These are phyloP conservation scores for Pristionchus fissidentatus DNA, from an alignment of 2,888 invertebrate genomes.

Conservation along the genomic window DNA sequence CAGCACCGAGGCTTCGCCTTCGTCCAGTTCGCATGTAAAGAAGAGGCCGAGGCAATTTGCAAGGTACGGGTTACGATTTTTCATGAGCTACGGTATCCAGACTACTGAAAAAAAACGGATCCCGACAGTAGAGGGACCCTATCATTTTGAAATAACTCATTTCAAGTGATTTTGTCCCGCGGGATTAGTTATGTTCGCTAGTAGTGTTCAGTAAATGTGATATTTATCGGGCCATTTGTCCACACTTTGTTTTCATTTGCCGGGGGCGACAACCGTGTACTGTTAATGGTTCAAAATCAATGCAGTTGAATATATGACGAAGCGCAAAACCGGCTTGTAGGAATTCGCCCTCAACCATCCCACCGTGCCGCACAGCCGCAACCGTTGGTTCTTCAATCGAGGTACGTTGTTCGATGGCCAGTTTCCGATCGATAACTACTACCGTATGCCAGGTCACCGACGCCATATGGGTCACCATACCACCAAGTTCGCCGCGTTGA, in stretches of 20 bases:
- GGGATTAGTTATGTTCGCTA: not conserved
- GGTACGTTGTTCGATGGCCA: conserved; percentile 6
- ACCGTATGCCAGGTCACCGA: conserved; percentile 23
- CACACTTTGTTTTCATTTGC: not conserved
- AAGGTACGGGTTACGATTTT: not conserved
- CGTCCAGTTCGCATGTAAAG: conserved; percentile 40
- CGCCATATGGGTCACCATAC: conserved; percentile 6
- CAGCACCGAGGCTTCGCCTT: conserved; percentile 39
- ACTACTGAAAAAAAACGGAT: too few relatives aligned
- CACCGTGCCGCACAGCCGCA: not conserved
- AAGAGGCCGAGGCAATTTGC: conserved; percentile 44
- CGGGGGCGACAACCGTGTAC: too few relatives aligned
- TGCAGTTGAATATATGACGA: too few relatives aligned
- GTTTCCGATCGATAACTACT: not conserved
- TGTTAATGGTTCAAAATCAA: too few relatives aligned
- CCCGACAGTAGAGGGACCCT: too few relatives aligned
- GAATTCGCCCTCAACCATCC: conserved; percentile 44
- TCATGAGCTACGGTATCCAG: not conserved
- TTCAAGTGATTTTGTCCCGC: too few relatives aligned
- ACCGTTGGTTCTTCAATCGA: conserved; percentile 43
- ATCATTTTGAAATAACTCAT: not conserved
- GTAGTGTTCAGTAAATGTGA: too few relatives aligned
- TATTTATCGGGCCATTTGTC: too few relatives aligned
- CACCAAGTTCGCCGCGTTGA: conserved; percentile 3
- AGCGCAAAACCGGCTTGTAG: not conserved